Conservation (phyloP, 2,797 vertebrate genomes). For the Coluber constrictor region DNA sequence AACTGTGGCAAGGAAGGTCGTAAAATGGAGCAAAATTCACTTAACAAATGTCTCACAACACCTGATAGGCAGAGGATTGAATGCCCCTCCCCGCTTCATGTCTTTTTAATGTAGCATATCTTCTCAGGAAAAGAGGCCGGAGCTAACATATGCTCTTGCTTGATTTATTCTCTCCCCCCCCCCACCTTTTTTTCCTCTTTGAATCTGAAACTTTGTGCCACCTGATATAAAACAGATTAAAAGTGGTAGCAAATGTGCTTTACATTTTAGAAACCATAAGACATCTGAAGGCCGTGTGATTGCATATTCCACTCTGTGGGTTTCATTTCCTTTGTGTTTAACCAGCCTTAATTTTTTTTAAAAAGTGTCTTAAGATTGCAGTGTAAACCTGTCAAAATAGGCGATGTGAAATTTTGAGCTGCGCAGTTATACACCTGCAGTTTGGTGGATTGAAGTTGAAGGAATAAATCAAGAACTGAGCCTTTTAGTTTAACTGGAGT, state of each 20-base stretch:
- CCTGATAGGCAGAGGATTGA: background rate
- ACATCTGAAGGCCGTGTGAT: background rate
- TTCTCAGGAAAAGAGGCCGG: background rate
- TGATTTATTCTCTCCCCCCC: background rate
- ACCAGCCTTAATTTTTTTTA: background rate
- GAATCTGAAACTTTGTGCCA: background rate
- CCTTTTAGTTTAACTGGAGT: background rate
- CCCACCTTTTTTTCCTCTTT: accelerated
- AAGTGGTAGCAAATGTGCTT: background rate
- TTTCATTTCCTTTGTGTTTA: background rate
- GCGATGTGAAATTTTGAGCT: background rate
- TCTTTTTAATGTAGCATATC: background rate
- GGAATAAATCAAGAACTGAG: slow-evolving; percentile 17
- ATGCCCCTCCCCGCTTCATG: background rate
- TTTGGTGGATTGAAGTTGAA: background rate
- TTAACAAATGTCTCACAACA: no score
- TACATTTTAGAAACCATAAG: background rate
- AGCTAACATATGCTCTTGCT: background rate
- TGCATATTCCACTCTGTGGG: background rate
- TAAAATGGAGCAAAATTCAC: no score
- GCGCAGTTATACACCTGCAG: background rate
- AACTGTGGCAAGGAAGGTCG: no score
- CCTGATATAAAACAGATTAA: slow-evolving; percentile 8
- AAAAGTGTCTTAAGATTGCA: background rate
- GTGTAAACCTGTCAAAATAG: background rate